These are phyloP conservation scores for Mycetomoellerius zeteki DNA, from an alignment of 1,140 invertebrate genomes.

Conservation along the genomic window DNA sequence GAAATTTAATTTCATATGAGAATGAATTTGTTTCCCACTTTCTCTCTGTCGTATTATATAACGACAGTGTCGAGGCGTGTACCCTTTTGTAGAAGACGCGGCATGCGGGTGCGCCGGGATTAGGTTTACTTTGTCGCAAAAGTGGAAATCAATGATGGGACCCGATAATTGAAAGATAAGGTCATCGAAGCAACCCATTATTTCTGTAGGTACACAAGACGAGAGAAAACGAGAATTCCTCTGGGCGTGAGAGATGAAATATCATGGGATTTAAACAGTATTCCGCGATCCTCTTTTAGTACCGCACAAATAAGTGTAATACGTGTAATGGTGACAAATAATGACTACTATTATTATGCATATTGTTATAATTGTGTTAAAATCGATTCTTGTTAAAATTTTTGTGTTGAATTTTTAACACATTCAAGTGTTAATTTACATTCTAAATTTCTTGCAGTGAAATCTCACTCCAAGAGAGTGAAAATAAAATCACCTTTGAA, in stretches of 20 bases:
- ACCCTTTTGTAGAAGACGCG: conserved; percentile 40
- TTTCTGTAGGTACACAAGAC: conserved; percentile 74
- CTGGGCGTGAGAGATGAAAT: conserved; percentile 73
- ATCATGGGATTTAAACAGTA: conserved; percentile 70
- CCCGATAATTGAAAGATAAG: conserved; percentile 72
- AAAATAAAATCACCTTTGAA: too few relatives aligned
- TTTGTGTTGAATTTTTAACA: too few relatives aligned
- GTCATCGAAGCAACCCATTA: conserved; percentile 71
- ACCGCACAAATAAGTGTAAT: conserved; percentile 67
- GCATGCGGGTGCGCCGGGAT: conserved; percentile 60
- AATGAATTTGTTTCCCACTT: conserved; percentile 32
- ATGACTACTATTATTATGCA: background rate
- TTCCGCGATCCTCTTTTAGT: conserved; percentile 17
- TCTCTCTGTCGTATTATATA: conserved; percentile 8
- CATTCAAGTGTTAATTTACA: too few relatives aligned
- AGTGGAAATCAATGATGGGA: conserved; percentile 67
- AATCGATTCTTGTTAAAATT: too few relatives aligned
- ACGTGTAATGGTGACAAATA: conserved; percentile 16
- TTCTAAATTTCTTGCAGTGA: too few relatives aligned
- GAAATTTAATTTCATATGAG: conserved; percentile 69
- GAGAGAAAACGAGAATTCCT: conserved; percentile 65
- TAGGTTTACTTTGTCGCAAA: conserved; percentile 71
- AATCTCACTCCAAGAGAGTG: too few relatives aligned
- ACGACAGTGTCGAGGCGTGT: background rate
- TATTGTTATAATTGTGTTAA: background rate